Conservation (phyloP, 2,888 invertebrate genomes). For the Lapara coniferarum region DNA sequence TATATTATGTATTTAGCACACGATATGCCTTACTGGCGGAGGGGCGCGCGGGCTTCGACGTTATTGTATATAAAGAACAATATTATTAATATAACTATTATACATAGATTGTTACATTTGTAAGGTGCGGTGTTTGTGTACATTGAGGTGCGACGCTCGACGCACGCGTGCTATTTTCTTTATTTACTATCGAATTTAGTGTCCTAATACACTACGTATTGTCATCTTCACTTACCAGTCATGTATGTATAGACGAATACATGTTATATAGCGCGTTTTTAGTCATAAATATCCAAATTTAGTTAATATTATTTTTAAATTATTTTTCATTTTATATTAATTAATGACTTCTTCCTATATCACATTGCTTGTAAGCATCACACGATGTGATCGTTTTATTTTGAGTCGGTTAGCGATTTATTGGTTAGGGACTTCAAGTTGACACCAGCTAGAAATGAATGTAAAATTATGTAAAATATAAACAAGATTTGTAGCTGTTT, state of each 20-base stretch:
- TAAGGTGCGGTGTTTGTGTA: slow-evolving; percentile 71
- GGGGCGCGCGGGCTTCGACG: slow-evolving; percentile 68
- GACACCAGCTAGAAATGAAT: slow-evolving; percentile 43
- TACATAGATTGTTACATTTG: slow-evolving; percentile 78
- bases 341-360: slow-evolving; percentile 65
- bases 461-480: slow-evolving; percentile 54
- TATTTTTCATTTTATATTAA: slow-evolving; percentile 65
- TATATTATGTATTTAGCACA: slow-evolving; percentile 68
- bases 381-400: slow-evolving; percentile 70
- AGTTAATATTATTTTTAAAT: slow-evolving; percentile 77
- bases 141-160: slow-evolving; percentile 59
- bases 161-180: slow-evolving; percentile 74
- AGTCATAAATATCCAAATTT: slow-evolving; percentile 84
- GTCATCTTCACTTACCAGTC: slow-evolving; percentile 82
- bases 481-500: slow-evolving; percentile 55
- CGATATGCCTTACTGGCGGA: slow-evolving; percentile 66
- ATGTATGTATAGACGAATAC: slow-evolving; percentile 80
- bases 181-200: slow-evolving; percentile 59
- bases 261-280: slow-evolving; percentile 81
- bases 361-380: slow-evolving; percentile 73
- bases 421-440: slow-evolving; percentile 33
- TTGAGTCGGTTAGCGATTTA: slow-evolving; percentile 62
- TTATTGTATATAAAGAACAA: slow-evolving; percentile 77
- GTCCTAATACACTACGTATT: slow-evolving; percentile 77
- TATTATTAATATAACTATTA: slow-evolving; percentile 65